Percentiles rank a stretch among this genome's conserved stretches.
phyloP scores from a whole-genome alignment of 2,113 vertebrate genomes.

The Channa maculata region DNA sequence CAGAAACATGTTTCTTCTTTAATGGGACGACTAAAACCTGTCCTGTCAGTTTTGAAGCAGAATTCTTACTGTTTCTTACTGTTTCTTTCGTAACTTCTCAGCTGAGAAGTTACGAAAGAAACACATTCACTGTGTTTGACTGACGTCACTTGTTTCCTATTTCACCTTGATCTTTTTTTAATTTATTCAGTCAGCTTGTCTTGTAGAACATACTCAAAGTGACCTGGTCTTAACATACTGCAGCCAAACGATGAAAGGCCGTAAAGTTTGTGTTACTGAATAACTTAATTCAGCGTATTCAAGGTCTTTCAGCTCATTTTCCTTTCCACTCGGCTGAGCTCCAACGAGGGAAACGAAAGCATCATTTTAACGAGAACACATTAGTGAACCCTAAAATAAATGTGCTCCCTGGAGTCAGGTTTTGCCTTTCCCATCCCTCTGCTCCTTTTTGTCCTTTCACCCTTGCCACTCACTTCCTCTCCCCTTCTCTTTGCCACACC shows the following conservation, averaged over 20 bases:
- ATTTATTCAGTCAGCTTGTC: too few species aligned
- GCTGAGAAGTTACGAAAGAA: constrained; percentile 41
- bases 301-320: not conserved
- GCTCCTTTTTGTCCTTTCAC: not conserved
- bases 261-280: too few species aligned
- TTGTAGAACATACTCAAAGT: too few species aligned
- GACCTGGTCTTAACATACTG: not conserved
- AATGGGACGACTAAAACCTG: constrained; percentile 21
- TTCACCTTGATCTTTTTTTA: constrained; percentile 11
- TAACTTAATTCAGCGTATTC: constrained; percentile 3
- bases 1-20: constrained; percentile 8
- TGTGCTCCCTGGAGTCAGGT: not conserved
- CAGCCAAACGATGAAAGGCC: too few species aligned
- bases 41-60: constrained; percentile 16
- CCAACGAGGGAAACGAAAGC: not conserved
- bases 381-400: constrained; percentile 7
- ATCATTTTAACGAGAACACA: constrained; percentile 6
- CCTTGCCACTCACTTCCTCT: constrained; percentile 15
- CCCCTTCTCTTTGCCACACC: constrained; percentile 29
- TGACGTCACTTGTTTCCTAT: not conserved
- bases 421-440: not conserved
- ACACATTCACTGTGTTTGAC: constrained; percentile 21
- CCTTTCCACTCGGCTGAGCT: not conserved
- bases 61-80: not conserved
- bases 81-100: too few species aligned